Conservation (phyloP, 2,113 vertebrate species). For the Suricata suricatta region DNA sequence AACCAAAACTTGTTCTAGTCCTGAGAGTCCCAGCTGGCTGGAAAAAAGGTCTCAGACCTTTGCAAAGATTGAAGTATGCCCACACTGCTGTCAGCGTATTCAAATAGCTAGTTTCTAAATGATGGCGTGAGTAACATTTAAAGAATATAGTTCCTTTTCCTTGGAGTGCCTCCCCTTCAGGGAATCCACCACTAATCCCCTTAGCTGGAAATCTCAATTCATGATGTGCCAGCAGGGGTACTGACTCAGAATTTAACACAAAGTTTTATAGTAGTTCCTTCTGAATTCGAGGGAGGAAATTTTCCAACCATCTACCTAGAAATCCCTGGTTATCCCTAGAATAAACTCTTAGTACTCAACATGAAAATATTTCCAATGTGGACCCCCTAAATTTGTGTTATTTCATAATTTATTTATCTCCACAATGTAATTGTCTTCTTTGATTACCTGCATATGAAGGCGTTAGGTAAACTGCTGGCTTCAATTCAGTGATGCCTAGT, state of each 20-base stretch:
- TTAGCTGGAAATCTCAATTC: constrained; percentile 41
- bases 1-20: constrained; percentile 23
- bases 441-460: background rate
- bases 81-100: constrained; percentile 5
- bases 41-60: background rate
- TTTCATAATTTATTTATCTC: background rate
- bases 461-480: background rate
- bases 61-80: constrained; percentile 4
- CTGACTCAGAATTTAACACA: constrained; percentile 44
- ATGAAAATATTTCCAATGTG: background rate
- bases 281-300: background rate
- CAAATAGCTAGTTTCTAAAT: constrained; percentile 43
- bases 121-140: constrained; percentile 13
- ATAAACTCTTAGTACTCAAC: background rate
- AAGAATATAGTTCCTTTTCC: constrained; percentile 50
- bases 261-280: constrained; percentile 39
- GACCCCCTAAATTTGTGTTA: background rate
- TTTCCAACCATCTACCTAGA: background rate
- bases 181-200: constrained; percentile 50
- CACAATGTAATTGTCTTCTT: background rate
- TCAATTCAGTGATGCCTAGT: background rate
- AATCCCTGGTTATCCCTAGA: constrained; percentile 21
- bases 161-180: background rate
- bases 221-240: background rate
- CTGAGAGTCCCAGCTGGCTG: background rate